Conservation (phyloP, 1,140 invertebrate species). For the Drosophila littoralis region DNA sequence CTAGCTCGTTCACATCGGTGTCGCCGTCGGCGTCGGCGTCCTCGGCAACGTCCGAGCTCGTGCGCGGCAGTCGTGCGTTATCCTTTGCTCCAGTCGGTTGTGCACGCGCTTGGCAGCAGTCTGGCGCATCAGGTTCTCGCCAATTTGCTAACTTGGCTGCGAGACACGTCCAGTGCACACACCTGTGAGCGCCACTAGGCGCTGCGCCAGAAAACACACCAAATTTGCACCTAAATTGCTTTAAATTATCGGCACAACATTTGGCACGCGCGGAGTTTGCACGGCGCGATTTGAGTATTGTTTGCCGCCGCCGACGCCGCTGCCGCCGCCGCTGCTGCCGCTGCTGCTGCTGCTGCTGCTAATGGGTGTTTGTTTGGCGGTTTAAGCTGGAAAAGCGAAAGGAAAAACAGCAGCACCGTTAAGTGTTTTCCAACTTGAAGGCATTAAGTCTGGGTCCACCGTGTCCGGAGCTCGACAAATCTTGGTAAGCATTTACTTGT, state of each 20-base stretch:
- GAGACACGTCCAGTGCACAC: constrained; percentile 51
- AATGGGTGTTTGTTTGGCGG: constrained; percentile 2
- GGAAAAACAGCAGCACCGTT: constrained; percentile 74
- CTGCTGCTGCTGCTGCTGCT: not conserved
- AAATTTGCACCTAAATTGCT: constrained; percentile 80
- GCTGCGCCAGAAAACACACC: constrained; percentile 54
- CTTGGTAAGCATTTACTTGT: constrained; percentile 59
- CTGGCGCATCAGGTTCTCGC: constrained; percentile 36
- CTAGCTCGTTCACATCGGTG: constrained; percentile 42
- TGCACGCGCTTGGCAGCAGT: constrained; percentile 56
- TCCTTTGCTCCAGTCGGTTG: constrained; percentile 78
- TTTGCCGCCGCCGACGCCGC: not conserved
- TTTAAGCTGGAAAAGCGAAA: constrained; percentile 25
- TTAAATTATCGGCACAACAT: constrained; percentile 72
- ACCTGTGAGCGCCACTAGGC: constrained; percentile 67
- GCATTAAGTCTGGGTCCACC: constrained; percentile 67
- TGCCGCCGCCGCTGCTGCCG: too few species aligned
- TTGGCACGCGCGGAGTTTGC: constrained; percentile 67
- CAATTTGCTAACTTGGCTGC: constrained; percentile 44
- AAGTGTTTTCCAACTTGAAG: constrained; percentile 79
- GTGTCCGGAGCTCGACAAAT: constrained; percentile 42
- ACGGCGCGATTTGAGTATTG: constrained; percentile 36
- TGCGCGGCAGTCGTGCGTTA: constrained; percentile 69
- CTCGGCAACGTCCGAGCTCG: constrained; percentile 20
- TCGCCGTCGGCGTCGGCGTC: not conserved